Evolutionary conservation across 2,888 invertebrate genomes (phyloP).

Genomic region (Netelia fuscicornis): DNA sequence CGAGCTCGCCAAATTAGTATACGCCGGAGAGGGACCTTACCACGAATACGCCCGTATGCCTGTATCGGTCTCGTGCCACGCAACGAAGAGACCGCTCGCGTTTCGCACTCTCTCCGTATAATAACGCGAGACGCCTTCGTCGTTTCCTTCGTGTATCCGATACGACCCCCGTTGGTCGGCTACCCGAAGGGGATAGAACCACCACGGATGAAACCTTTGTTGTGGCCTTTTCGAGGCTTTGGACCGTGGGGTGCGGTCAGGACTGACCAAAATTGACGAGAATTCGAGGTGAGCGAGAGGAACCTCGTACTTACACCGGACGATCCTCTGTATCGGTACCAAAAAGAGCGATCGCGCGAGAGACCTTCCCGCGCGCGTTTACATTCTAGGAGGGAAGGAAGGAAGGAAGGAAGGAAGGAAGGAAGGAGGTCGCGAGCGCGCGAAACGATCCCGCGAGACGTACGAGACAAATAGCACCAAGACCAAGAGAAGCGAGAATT

Average conservation of each 20-base stretch:
- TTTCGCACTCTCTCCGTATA: too few species aligned
- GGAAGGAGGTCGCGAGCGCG: too few species aligned
- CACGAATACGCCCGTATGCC: too few species aligned
- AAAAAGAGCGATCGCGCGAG: too few species aligned
- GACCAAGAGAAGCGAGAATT: slow-evolving; percentile 28
- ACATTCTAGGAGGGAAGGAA: too few species aligned
- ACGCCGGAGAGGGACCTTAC: slow-evolving; percentile 49
- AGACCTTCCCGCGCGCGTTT: too few species aligned
- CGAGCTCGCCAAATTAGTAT: slow-evolving; percentile 80
- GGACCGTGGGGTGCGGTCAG: slow-evolving; percentile 6
- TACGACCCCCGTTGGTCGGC: neutral
- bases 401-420: too few species aligned
- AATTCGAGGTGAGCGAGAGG: neutral
- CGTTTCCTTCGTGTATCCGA: neutral
- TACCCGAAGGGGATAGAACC: neutral
- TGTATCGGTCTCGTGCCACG: too few species aligned
- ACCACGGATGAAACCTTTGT: slow-evolving; percentile 6
- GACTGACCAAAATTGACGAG: slow-evolving; percentile 34
- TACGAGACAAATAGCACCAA: neutral
- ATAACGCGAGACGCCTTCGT: too few species aligned
- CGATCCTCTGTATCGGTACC: neutral
- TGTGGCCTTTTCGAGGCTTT: slow-evolving; percentile 17
- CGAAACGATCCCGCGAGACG: neutral
- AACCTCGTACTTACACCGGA: neutral
- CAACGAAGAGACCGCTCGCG: too few species aligned